A percentile compares a stretch with the other conserved stretches of the same genome.
These are phyloP conservation scores for Drosophila aldrichi DNA, from an alignment of 2,888 invertebrate genomes.

Conservation along the genomic window DNA sequence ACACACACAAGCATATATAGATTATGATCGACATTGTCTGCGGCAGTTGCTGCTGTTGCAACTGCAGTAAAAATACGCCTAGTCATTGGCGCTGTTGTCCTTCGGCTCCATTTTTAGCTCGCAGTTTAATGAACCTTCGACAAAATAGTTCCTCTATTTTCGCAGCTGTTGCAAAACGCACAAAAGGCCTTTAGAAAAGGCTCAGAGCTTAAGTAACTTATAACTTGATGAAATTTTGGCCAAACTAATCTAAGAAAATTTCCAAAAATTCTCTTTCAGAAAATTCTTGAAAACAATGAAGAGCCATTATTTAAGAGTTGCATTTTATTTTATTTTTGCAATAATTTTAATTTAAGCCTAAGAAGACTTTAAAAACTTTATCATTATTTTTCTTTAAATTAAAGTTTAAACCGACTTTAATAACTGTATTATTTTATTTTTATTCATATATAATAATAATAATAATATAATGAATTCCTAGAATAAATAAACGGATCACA, in stretches of 20 bases:
- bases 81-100: constrained; percentile 31
- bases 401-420: no score
- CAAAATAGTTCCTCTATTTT: constrained; percentile 26
- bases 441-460: no score
- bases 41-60: constrained; percentile 27
- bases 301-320: no score
- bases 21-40: constrained; percentile 69
- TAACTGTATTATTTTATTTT: no score
- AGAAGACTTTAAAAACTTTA: no score
- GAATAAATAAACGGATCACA: no score
- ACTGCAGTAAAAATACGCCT: constrained; percentile 40
- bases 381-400: no score
- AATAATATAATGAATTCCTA: no score
- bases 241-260: not conserved
- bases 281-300: no score
- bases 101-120: constrained; percentile 22
- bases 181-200: constrained; percentile 6
- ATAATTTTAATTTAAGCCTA: no score
- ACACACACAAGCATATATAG: constrained; percentile 31
- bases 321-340: no score
- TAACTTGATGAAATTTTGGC: no score
- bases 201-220: not conserved
- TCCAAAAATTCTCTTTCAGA: not conserved
- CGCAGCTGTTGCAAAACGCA: constrained; percentile 15
- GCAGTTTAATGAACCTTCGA: constrained; percentile 59